A percentile compares a stretch with the other conserved stretches of the same genome.
These are phyloP conservation scores for Siniperca chuatsi DNA, from an alignment of 2,113 vertebrate species.

Conservation along the genomic window DNA sequence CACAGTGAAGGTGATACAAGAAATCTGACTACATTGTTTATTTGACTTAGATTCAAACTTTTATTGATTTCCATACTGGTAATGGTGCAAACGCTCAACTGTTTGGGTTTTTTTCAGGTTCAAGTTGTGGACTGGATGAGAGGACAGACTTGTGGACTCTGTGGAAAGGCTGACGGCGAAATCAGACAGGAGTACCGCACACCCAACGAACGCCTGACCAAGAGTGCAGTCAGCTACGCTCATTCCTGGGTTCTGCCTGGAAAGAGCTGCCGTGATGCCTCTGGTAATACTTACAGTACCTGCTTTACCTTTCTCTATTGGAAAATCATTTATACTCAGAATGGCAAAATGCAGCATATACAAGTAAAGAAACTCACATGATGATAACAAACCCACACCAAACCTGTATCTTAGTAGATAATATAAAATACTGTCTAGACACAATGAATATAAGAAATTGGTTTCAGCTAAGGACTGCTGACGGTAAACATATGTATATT, in stretches of 20 bases:
- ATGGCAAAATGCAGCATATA: neutral
- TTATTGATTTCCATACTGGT: neutral
- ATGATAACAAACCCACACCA: neutral
- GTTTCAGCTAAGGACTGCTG: neutral
- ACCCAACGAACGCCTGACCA: conserved; percentile 78
- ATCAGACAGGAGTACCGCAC: conserved; percentile 81
- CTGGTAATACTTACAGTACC: conserved; percentile 44
- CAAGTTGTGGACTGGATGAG: conserved; percentile 86
- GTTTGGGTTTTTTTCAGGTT: conserved; percentile 74
- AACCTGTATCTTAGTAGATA: neutral
- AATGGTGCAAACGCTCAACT: neutral
- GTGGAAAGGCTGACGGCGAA: conserved; percentile 87
- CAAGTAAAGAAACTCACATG: neutral
- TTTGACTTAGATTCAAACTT: neutral
- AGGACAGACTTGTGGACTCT: conserved; percentile 87
- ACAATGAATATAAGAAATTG: neutral
- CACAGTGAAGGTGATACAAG: conserved; percentile 57
- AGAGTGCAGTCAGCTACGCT: conserved; percentile 81
- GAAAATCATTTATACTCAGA: neutral
- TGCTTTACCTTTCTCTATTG: neutral
- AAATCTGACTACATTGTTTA: neutral
- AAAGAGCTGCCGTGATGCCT: conserved; percentile 76
- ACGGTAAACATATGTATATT: conserved; percentile 56
- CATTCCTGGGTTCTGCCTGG: conserved; percentile 86
- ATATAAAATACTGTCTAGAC: neutral